These are phyloP conservation scores for Zygothrica quintamaculata DNA, from an alignment of 2,888 invertebrate genomes.

Conservation along the genomic window DNA sequence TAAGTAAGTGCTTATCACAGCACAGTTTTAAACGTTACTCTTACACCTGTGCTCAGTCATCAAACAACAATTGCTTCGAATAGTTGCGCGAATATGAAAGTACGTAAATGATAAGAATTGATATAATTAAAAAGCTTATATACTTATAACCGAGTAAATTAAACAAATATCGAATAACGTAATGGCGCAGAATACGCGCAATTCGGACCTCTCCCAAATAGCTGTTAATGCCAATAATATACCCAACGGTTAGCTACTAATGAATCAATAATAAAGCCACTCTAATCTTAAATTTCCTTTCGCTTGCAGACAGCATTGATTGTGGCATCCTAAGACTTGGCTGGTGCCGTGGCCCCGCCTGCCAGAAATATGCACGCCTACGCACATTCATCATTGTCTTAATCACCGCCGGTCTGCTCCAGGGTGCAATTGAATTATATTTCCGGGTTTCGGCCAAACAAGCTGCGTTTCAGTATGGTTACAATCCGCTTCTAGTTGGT, in stretches of 20 bases:
- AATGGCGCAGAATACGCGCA: constrained; percentile 66
- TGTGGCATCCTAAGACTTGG: constrained; percentile 85
- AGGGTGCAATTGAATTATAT: constrained; percentile 85
- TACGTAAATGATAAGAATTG: constrained; percentile 32
- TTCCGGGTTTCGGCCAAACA: constrained; percentile 86
- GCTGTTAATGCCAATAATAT: constrained; percentile 78
- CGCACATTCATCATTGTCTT: constrained; percentile 85
- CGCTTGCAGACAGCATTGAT: constrained; percentile 84
- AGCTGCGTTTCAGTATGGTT: constrained; percentile 85
- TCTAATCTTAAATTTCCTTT: not conserved
- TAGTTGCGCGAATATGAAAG: constrained; percentile 66
- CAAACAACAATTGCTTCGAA: constrained; percentile 56
- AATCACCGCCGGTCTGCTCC: constrained; percentile 82
- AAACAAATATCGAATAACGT: constrained; percentile 36
- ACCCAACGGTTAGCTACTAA: constrained; percentile 66
- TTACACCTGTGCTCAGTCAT: constrained; percentile 44
- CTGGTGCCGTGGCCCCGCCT: constrained; percentile 84
- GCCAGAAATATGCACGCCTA: constrained; percentile 85
- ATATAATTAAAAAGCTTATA: constrained; percentile 20
- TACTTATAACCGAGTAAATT: constrained; percentile 16
- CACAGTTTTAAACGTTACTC: constrained; percentile 5
- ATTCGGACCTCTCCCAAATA: constrained; percentile 76
- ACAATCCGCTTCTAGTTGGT: constrained; percentile 85
- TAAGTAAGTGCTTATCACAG: constrained; percentile 56
- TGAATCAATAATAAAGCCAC: not conserved